These are phyloP conservation scores for Stichodactyla helianthus DNA, from an alignment of 64 coral and sea anemone species.

Conservation along the genomic window DNA sequence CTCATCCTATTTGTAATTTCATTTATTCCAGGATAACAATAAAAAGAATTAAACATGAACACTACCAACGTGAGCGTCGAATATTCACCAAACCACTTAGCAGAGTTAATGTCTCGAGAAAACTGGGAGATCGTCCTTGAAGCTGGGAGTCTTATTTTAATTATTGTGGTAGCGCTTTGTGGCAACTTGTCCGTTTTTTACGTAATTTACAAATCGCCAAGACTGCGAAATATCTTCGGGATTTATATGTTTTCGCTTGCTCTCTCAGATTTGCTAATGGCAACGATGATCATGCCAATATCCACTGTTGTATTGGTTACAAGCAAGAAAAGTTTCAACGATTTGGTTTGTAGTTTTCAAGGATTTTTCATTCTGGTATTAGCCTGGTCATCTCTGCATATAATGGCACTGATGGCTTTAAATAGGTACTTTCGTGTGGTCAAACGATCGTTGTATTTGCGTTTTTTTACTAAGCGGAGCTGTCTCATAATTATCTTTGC, in stretches of 20 bases:
- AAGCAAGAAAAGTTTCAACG: background rate
- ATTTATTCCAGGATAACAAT: too few species aligned
- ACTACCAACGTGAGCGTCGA: background rate
- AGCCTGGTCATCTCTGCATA: conserved; percentile 25
- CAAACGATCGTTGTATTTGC: background rate
- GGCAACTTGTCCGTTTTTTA: conserved; percentile 40
- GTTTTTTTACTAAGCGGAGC: conserved; percentile 4
- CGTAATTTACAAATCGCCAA: conserved; percentile 23
- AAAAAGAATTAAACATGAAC: background rate
- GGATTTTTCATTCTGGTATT: conserved; percentile 8
- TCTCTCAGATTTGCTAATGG: conserved; percentile 39
- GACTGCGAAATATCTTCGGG: conserved; percentile 23
- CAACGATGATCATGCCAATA: conserved; percentile 26
- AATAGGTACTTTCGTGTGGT: conserved; percentile 48
- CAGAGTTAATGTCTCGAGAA: conserved; percentile 23
- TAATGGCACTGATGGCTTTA: conserved; percentile 29
- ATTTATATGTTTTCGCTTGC: conserved; percentile 49
- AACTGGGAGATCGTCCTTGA: background rate
- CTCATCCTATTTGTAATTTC: too few species aligned
- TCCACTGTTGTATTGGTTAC: conserved; percentile 13
- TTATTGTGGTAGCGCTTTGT: conserved; percentile 16
- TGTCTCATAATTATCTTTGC: background rate
- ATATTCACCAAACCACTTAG: background rate
- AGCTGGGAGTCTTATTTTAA: background rate
- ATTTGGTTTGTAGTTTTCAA: conserved; percentile 32